These are phyloP conservation scores for Dione vanillae DNA, from an alignment of 2,888 invertebrate genomes.

Conservation along the genomic window DNA sequence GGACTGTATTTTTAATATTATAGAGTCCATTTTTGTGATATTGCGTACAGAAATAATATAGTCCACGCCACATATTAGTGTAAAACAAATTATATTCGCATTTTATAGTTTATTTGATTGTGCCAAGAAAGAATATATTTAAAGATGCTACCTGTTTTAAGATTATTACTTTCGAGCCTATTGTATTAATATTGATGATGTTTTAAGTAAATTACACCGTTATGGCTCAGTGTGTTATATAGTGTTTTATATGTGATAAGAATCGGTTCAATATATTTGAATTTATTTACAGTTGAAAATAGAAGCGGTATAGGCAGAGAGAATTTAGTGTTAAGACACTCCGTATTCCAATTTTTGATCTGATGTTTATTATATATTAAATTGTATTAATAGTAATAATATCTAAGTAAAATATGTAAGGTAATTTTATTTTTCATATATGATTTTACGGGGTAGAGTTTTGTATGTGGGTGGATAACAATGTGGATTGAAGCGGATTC, in stretches of 20 bases:
- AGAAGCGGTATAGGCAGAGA: no score
- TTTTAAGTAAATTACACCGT: conserved; percentile 4
- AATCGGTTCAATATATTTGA: background rate
- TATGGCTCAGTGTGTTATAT: background rate
- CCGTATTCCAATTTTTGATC: no score
- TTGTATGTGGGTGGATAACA: no score
- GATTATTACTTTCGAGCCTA: conserved; percentile 8
- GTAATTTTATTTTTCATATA: no score
- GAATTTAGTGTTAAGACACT: no score
- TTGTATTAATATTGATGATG: conserved; percentile 23
- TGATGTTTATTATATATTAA: no score
- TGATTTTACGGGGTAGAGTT: no score
- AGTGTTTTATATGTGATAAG: background rate
- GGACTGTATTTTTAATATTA: background rate
- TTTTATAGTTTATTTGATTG: conserved; percentile 80
- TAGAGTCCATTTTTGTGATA: conserved; percentile 5
- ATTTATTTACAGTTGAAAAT: no score
- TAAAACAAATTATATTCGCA: conserved; percentile 62
- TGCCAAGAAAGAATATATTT: conserved; percentile 45
- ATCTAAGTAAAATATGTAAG: no score
- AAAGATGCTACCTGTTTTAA: conserved; percentile 35
- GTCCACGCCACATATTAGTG: conserved; percentile 31
- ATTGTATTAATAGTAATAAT: no score
- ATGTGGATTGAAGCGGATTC: no score
- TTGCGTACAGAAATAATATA: conserved; percentile 17